Conservation (phyloP, 2,113 vertebrate species). For the Barbus barbus region DNA sequence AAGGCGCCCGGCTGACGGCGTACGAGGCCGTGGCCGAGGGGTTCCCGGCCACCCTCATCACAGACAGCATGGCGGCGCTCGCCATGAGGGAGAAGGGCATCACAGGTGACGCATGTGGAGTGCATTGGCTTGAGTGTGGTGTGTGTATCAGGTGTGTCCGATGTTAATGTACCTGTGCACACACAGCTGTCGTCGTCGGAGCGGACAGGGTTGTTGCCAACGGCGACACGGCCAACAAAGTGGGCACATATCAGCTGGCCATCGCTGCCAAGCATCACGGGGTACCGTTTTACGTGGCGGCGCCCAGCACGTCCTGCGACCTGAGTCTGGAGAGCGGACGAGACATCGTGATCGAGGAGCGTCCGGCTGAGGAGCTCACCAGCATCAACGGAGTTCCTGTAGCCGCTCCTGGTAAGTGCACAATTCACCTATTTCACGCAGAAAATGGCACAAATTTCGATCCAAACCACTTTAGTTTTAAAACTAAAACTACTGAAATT, state of each 20-base stretch:
- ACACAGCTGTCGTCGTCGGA: constrained; percentile 85
- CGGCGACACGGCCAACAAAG: constrained; percentile 89
- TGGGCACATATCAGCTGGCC: constrained; percentile 90
- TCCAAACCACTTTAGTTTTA: too few relatives aligned
- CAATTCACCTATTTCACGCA: too few relatives aligned
- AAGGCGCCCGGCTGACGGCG: constrained; percentile 86
- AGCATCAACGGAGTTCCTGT: constrained; percentile 80
- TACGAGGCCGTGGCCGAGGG: constrained; percentile 84
- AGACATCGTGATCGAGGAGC: constrained; percentile 85
- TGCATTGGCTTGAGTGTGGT: background rate
- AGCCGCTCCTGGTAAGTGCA: constrained; percentile 82
- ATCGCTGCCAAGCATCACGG: constrained; percentile 82
- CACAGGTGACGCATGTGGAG: constrained; percentile 70
- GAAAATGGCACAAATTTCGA: too few relatives aligned
- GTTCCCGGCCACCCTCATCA: constrained; percentile 85
- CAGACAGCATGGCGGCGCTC: constrained; percentile 85
- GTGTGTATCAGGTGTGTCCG: background rate
- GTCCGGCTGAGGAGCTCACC: constrained; percentile 83
- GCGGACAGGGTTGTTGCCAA: constrained; percentile 88
- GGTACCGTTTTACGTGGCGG: constrained; percentile 90
- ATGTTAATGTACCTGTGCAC: constrained; percentile 2
- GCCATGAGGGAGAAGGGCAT: constrained; percentile 83
- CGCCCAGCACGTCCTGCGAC: constrained; percentile 89
- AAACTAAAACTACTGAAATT: too few relatives aligned
- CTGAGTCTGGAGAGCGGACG: constrained; percentile 76